Evolutionary conservation across 2,888 invertebrate species (phyloP), one percentile per base, ranked within the genome.

Genomic region (Thera britannica): DNA sequence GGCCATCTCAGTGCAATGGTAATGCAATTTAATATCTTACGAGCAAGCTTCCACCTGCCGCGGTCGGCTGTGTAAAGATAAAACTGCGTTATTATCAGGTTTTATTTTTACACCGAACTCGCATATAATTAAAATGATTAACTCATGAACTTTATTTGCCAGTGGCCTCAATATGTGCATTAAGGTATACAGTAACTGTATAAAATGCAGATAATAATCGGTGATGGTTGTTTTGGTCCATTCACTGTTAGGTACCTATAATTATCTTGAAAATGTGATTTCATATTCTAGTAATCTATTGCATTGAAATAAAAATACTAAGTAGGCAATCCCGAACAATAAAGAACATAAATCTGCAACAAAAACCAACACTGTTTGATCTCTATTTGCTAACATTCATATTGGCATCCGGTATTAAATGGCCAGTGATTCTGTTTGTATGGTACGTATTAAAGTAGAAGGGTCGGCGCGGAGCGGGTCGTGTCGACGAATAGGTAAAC

Each of bases 401-500:
- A 68, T 67, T 70, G 69, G 68, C 71, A 76, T 74, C 72, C 72
- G 70, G 72, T 68, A 68, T 72, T 73, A 72, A 73, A 74, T 72
- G 71, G 69, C 62, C 70, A 72, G 76, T 75, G 74, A 73, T 79
- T 79, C 72, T 78, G 78, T 78, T 83, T 81, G 72, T 72, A 76
- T 77, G 75, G 72, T 75, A 46, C 0, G 9, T 46, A 78, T 78
- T 75, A 74, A 77, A 75, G 80, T 81, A 76, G 74, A 74, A 83
- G 79, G 79, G 78, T 84, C 83, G 83, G 41, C 79, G 84, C 82
- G 81, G 79, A 81, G 75, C 81, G 75, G 83, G 85, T n/a, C 80
- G 84, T 82, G 82, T 79, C 82, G 75, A 68, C 75, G 79, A 78
- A 79, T 79, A 84, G 82, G 83, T 84, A 85, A 86, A 84, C 82